phyloP scores from a whole-genome alignment of 2,113 vertebrate genomes.

The Entomyzon cyanotis region DNA sequence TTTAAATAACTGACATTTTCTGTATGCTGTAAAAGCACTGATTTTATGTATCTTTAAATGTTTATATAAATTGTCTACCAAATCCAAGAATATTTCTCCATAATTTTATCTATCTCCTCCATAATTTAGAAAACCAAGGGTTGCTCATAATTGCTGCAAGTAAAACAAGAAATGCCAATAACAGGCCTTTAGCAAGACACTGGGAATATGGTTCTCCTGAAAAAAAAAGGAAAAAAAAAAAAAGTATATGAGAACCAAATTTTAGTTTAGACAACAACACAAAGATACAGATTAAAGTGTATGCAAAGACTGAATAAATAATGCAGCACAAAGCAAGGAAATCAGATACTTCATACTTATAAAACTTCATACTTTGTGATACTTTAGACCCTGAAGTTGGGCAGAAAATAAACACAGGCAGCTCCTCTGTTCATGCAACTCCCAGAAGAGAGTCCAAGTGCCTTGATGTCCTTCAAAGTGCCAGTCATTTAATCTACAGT shows the following conservation, averaged over 20 bases:
- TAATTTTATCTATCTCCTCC: slow-evolving; percentile 7
- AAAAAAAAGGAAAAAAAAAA: too few species aligned
- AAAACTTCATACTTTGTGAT: not conserved
- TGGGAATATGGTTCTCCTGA: slow-evolving; percentile 85
- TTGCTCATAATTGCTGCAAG: slow-evolving; percentile 74
- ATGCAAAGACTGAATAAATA: not conserved
- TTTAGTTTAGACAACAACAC: not conserved
- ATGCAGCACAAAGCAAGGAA: not conserved
- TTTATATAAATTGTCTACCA: not conserved
- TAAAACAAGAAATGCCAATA: slow-evolving; percentile 78
- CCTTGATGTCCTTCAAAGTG: not conserved
- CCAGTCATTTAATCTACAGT: not conserved
- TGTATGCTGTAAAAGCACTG: not conserved
- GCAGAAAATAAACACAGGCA: not conserved
- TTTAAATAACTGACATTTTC: not conserved
- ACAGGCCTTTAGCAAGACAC: slow-evolving; percentile 84
- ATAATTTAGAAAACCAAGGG: slow-evolving; percentile 79
- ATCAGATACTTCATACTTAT: not conserved
- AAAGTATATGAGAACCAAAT: not conserved
- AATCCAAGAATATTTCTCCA: not conserved
- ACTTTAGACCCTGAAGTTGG: not conserved
- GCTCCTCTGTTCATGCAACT: not conserved
- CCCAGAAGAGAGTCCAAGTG: not conserved
- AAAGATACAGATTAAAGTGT: not conserved
- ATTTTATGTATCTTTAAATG: not conserved